Percentiles rank a stretch among this genome's conserved stretches.
Conservation (phyloP, 2,888 invertebrate genomes). For the Pristionchus mayeri region DNA sequence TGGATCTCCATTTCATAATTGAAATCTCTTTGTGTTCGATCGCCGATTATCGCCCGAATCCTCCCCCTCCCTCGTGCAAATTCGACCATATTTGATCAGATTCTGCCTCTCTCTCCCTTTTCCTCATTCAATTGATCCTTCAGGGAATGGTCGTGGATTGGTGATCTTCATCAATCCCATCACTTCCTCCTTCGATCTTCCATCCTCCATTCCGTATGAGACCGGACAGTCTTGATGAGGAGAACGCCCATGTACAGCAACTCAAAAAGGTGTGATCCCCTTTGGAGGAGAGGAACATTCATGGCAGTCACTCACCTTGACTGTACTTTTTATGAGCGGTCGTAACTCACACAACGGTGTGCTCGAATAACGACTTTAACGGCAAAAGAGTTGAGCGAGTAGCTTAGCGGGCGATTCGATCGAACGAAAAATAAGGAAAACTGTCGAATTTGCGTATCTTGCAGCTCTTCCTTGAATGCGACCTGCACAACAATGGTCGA, state of each 20-base stretch:
- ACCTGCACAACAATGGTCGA: conserved; percentile 59
- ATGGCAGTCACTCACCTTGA: not conserved
- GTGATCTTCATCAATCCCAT: conserved; percentile 42
- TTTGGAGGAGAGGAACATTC: not conserved
- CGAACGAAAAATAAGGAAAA: too few species aligned
- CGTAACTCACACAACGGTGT: conserved; percentile 7
- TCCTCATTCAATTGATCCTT: conserved; percentile 38
- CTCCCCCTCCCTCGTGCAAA: conserved; percentile 26
- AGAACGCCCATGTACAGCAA: conserved; percentile 67
- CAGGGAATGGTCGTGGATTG: conserved; percentile 45
- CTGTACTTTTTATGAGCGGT: conserved; percentile 38
- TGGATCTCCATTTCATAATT: not conserved
- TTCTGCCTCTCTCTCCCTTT: conserved; percentile 22
- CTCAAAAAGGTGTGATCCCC: conserved; percentile 57
- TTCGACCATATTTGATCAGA: conserved; percentile 46
- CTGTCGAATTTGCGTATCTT: too few species aligned
- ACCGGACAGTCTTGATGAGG: conserved; percentile 60
- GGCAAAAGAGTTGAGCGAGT: conserved; percentile 1
- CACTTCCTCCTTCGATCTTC: not conserved
- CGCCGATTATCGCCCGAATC: conserved; percentile 34
- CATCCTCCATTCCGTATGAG: conserved; percentile 28
- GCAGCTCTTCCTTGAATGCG: conserved; percentile 65
- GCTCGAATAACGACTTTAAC: conserved; percentile 13
- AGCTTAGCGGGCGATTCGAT: too few species aligned
- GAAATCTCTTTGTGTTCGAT: conserved; percentile 32